phyloP scores from a whole-genome alignment of 1,140 invertebrate species.

The Himalopsyche phryganea region DNA sequence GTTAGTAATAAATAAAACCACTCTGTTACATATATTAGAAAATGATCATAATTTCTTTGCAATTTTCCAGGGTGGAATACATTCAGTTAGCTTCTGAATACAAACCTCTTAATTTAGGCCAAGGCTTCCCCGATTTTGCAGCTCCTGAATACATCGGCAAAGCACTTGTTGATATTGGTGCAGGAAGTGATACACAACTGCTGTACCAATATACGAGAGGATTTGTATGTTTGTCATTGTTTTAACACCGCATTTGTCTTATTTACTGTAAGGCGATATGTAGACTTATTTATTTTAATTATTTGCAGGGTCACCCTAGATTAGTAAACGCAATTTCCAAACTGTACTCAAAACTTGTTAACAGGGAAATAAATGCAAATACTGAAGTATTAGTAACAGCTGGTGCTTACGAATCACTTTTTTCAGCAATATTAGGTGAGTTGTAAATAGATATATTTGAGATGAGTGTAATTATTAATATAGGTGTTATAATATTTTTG shows the following conservation, averaged over 20 bases:
- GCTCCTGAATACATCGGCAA: conserved; percentile 81
- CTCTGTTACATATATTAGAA: too few relatives aligned
- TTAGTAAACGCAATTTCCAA: conserved; percentile 81
- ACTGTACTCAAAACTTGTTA: conserved; percentile 79
- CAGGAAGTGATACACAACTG: conserved; percentile 64
- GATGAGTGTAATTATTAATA: too few relatives aligned
- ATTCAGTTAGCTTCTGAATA: conserved; percentile 80
- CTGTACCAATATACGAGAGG: conserved; percentile 90
- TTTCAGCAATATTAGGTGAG: conserved; percentile 64
- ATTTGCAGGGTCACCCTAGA: conserved; percentile 86
- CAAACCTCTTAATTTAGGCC: conserved; percentile 93
- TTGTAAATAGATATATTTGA: too few relatives aligned
- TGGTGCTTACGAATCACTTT: conserved; percentile 93
- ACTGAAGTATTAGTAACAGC: conserved; percentile 84
- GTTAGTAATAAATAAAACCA: too few relatives aligned
- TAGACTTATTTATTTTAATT: conserved; percentile 9
- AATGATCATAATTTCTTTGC: too few relatives aligned
- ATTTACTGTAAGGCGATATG: too few relatives aligned
- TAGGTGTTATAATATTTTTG: too few relatives aligned
- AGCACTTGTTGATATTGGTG: conserved; percentile 66
- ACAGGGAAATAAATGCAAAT: conserved; percentile 70
- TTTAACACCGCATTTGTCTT: too few relatives aligned
- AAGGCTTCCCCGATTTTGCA: conserved; percentile 95
- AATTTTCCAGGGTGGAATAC: conserved; percentile 88
- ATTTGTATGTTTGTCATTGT: conserved; percentile 61